Base-by-base conservation (phyloP, 2,797 vertebrate genomes). In the Sternotherus odoratus region DNA sequence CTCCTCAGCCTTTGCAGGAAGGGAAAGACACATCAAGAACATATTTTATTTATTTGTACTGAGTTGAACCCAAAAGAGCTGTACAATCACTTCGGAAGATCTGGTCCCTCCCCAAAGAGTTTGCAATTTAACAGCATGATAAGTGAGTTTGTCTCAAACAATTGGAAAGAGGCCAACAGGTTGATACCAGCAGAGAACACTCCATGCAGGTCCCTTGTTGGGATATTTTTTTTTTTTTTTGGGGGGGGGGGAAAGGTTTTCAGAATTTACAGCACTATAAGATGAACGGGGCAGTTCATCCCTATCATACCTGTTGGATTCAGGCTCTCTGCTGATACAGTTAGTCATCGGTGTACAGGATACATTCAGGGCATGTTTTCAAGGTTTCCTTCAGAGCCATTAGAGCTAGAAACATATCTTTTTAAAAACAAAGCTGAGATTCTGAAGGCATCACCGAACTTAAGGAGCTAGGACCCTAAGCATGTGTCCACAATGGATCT, bases 401-500 rank as follows among this genome's bases (percentile, higher is more conserved):
- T 19, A 8, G 72, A 16, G 78, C 80, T 5, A 21, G 50, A 87
- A 79, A 23, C 0, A n/a, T n/a, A 13, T 2, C 63, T 19, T 24
- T 81, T 46, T 72, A n/a, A 39, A 74, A 23, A 43, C 7, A 43
- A 43, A 74, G 19, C 50, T 74, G 28, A n/a, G 19, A 43, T 39
- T 56, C 26, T 54, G 36, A 79, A 28, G 24, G 39, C 24, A 43
- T 43, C 24, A 43, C 26, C 11, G 69, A 46, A 74, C 24, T 74
- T 46, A 23, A 74, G 36, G 50, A 79, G 26, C 48, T 4, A 48
- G 12, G 30, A 12, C 16, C 12, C 50, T 36, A 19, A 2, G 4
- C 0, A 15, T n/a, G 4, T 28, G 28, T 2, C 0, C 5, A 28
- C 6, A 10, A 23, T 0, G 1, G 5, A 26, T 5, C 10, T 13